Evolutionary conservation across 1,140 invertebrate genomes (phyloP), one percentile per base, ranked within the genome.

Genomic region (Panagrolaimus sp.): DNA sequence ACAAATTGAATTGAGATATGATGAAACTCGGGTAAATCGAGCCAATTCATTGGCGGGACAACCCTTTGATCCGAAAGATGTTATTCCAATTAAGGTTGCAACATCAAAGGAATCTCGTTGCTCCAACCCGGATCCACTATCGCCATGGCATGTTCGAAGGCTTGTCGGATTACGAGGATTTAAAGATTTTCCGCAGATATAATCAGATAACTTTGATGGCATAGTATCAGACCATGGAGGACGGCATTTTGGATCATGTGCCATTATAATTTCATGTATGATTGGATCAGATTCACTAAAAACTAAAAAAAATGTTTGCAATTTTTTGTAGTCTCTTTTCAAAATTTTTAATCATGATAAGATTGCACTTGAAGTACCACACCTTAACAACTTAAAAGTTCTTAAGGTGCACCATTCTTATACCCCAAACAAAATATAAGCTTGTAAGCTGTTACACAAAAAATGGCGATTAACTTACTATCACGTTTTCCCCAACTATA

Each of bases 91-190:
- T 9, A 77, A 45, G 24, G 68, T 71, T 12, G 68, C 55, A 4
- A 67, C 8, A 7, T 72, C 73, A 43, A 62, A 43, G 1, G 68
- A 38, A 45, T 74, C 71, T 26, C 52, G 46, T 46, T 75, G 68
- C 38, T 77, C 71, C 10, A 77, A 45, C 7, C 76, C 75, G 21
- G 71, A 69, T 9, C 76, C 76, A 52, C 69, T 71, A 55, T 77
- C 76, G 7, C 76, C 76, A 66, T 78, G 73, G 63, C 76, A 78
- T 43, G 77, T 79, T 43, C 76, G 12, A 1, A 70, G 67, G n/a
- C 73, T 38, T 8, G 43, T n/a, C 26, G 75, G 69, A 44, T 78
- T 67, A 4, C 43, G 63, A 6, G 71, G 75, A 24, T 78, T 65
- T 43, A 69, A 52, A 5, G 76, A 71, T 12, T 71, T 78, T 7